Base-by-base conservation (phyloP, 2,797 vertebrate species). In the Scolopax bukidnonensis region DNA sequence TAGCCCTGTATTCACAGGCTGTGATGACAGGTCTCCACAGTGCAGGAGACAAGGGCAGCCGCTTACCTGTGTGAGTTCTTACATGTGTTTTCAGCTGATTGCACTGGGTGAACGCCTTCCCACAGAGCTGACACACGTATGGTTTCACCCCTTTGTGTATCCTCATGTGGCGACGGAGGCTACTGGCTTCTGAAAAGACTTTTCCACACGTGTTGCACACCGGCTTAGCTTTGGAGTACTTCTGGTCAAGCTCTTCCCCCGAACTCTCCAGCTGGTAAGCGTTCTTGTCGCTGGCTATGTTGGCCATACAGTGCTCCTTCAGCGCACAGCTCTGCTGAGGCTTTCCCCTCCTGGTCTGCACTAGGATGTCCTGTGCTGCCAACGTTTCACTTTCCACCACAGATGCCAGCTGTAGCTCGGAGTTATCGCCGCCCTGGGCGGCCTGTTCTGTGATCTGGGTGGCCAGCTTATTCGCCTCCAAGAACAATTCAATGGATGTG, bases 71-170 rank as follows among this genome's bases (percentile, higher is more conserved):
- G 98, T 99, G 99, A 47, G 99, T 99, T 93, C 99, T 99, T 96
- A 99, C 98, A 94, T 99, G 99, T 0, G 99, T 99, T 97, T 99
- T 99, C 96, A 99, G 98, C 97, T 99, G 99, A 33, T 99, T 99
- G 32, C 99, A 99, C 92, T 99, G 99, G 30, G 99, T 99, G 98
- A 99, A 99, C 4, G 98, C 99, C 82, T 99, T 99, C 59, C 98
- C 99, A 91, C 99, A 99, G 68, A 99, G 99, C 97, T 99, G 99
- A 96, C 99, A 99, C 95, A 98, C 98, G 2, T 99, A 99, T 0
- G 99, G 99, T 77, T 99, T 99, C 90, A 99, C 98, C 9, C 99
- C 99, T 87, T 99, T 99, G 97, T 99, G 99, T 97, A 99, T 99
- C 74, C 99, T 98, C 99, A 99, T 99, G 96, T 99, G 99, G 16